phyloP scores from a whole-genome alignment of 1,140 invertebrate species.

The Pararge aegeria region DNA sequence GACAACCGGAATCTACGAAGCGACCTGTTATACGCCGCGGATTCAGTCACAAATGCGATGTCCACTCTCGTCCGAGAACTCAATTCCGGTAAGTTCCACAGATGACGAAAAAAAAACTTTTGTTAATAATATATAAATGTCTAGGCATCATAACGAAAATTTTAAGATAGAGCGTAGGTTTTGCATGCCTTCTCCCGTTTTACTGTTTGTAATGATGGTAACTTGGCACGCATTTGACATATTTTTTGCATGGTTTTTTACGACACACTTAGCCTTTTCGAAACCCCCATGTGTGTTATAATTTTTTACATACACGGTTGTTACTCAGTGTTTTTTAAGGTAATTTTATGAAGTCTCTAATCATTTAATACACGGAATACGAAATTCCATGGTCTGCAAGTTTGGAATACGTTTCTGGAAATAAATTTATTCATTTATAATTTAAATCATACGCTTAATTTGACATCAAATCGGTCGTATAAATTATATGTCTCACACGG shows the following conservation, averaged over 20 bases:
- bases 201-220: conserved; percentile 18
- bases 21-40: conserved; percentile 94
- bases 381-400: no score
- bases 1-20: conserved; percentile 86
- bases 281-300: conserved; percentile 5
- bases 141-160: conserved; percentile 6
- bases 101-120: not conserved
- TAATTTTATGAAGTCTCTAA: no score
- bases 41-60: conserved; percentile 98
- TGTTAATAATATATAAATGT: conserved; percentile 16
- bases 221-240: conserved; percentile 11
- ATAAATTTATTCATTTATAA: no score
- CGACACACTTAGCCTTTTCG: conserved; percentile 10
- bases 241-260: conserved; percentile 23
- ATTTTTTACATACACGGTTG: not conserved
- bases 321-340: not conserved
- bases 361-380: no score
- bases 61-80: conserved; percentile 96
- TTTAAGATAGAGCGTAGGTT: conserved; percentile 21
- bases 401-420: no score
- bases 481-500: no score
- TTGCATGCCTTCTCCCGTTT: conserved; percentile 23
- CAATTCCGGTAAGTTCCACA: conserved; percentile 87
- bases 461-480: no score
- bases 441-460: no score